Conservation (phyloP, 2,888 invertebrate species). For the Noctua comes region DNA sequence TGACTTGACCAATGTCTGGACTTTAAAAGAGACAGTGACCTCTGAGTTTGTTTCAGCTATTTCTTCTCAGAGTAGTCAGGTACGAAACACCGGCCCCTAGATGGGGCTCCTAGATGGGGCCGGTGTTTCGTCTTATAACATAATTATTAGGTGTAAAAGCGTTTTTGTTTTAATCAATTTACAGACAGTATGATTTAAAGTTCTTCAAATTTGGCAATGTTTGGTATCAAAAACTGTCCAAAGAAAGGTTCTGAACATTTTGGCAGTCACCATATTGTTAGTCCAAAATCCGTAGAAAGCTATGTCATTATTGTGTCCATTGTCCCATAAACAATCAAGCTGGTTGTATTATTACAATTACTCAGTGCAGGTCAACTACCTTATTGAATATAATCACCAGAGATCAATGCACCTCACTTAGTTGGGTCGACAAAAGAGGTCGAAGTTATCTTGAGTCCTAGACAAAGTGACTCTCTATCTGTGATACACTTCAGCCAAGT, state of each 20-base stretch:
- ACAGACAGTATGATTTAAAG: neutral
- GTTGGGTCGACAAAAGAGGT: neutral
- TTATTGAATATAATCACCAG: conserved; percentile 56
- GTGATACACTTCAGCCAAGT: neutral
- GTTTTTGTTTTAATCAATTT: no score
- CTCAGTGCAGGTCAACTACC: conserved; percentile 64
- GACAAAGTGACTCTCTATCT: neutral
- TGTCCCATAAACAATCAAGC: conserved; percentile 68
- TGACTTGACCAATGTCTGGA: no score
- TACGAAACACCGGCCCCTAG: no score
- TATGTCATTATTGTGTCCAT: conserved; percentile 62
- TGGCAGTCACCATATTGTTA: conserved; percentile 56
- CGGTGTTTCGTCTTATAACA: no score
- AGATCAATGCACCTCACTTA: conserved; percentile 35
- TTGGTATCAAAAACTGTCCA: conserved; percentile 20
- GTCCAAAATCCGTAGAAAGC: conserved; percentile 65
- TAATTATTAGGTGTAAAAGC: no score
- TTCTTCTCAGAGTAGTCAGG: no score
- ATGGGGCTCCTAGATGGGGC: no score
- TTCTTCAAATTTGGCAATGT: neutral
- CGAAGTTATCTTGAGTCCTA: neutral
- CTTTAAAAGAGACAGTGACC: no score
- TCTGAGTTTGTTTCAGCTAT: no score
- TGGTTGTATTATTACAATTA: conserved; percentile 65
- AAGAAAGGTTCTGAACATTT: conserved; percentile 56